Evolutionary conservation across 2,888 invertebrate species (phyloP).

Genomic region (Hanleya hanleyi): DNA sequence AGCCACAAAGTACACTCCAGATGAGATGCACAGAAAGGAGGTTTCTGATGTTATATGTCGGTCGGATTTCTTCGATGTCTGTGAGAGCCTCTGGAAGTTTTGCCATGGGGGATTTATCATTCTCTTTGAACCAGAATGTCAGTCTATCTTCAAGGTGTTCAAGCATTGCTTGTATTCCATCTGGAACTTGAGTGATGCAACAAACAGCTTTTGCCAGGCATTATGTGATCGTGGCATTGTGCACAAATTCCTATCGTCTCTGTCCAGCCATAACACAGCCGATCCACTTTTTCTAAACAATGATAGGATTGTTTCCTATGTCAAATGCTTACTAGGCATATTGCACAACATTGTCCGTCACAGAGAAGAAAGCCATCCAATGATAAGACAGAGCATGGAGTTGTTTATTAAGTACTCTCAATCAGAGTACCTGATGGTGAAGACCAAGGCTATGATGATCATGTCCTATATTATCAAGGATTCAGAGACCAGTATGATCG

Average conservation of each 20-base stretch:
- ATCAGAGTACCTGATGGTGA: slow-evolving; percentile 47
- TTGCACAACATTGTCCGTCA: slow-evolving; percentile 66
- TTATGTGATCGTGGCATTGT: slow-evolving; percentile 37
- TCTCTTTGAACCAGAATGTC: background rate
- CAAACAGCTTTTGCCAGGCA: slow-evolving; percentile 54
- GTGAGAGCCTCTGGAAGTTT: background rate
- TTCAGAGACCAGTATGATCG: slow-evolving; percentile 60
- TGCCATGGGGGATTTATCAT: background rate
- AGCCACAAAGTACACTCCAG: background rate
- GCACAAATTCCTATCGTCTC: slow-evolving; percentile 8
- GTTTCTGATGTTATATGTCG: background rate
- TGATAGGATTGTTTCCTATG: slow-evolving; percentile 44
- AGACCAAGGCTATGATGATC: slow-evolving; percentile 64
- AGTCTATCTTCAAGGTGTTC: background rate
- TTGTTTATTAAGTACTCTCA: slow-evolving; percentile 46
- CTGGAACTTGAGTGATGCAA: slow-evolving; percentile 64
- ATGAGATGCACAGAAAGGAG: background rate
- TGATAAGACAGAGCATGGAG: slow-evolving; percentile 46
- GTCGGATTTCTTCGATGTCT: background rate
- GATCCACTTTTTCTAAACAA: slow-evolving; percentile 38
- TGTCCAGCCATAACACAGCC: background rate
- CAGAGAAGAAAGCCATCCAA: slow-evolving; percentile 50
- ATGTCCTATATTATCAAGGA: slow-evolving; percentile 66
- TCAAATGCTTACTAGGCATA: slow-evolving; percentile 66
- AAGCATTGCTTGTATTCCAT: slow-evolving; percentile 53